phyloP scores from a whole-genome alignment of 2,888 invertebrate genomes.

The Orthosia gothica region DNA sequence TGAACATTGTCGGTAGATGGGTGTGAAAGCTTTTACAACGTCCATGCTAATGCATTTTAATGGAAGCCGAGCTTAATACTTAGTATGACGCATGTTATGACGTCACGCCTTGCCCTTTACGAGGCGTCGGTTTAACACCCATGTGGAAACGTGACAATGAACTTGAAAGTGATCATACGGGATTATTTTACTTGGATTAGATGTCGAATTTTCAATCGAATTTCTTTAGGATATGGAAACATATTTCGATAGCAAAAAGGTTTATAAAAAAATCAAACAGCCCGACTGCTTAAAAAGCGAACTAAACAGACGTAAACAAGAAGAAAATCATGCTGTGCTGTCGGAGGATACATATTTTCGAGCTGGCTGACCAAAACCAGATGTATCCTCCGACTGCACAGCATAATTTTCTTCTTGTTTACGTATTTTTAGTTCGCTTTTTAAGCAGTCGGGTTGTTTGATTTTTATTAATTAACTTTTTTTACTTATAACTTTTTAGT shows the following conservation, averaged over 20 bases:
- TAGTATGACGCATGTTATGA: slow-evolving; percentile 69
- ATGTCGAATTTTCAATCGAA: background rate
- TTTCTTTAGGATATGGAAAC: background rate
- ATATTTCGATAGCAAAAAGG: background rate
- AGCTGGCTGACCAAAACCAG: too few species aligned
- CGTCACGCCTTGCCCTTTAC: slow-evolving; percentile 70
- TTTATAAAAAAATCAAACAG: too few species aligned
- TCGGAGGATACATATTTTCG: too few species aligned
- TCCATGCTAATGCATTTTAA: slow-evolving; percentile 76
- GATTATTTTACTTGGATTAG: slow-evolving; percentile 14
- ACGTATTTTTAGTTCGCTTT: too few species aligned
- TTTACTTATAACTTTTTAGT: too few species aligned
- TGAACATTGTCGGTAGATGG: slow-evolving; percentile 34
- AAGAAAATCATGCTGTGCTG: too few species aligned
- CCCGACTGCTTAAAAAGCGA: too few species aligned
- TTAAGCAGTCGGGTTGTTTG: too few species aligned
- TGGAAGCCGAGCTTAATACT: slow-evolving; percentile 65
- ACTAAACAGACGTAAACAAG: too few species aligned
- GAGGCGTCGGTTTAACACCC: slow-evolving; percentile 52
- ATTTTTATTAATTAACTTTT: too few species aligned
- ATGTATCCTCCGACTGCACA: too few species aligned
- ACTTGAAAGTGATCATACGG: slow-evolving; percentile 68
- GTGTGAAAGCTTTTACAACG: slow-evolving; percentile 63
- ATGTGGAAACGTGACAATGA: slow-evolving; percentile 71
- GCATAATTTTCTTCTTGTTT: too few species aligned